These are phyloP conservation scores for Scomber colias DNA, from an alignment of 2,113 vertebrate genomes.

Conservation along the genomic window DNA sequence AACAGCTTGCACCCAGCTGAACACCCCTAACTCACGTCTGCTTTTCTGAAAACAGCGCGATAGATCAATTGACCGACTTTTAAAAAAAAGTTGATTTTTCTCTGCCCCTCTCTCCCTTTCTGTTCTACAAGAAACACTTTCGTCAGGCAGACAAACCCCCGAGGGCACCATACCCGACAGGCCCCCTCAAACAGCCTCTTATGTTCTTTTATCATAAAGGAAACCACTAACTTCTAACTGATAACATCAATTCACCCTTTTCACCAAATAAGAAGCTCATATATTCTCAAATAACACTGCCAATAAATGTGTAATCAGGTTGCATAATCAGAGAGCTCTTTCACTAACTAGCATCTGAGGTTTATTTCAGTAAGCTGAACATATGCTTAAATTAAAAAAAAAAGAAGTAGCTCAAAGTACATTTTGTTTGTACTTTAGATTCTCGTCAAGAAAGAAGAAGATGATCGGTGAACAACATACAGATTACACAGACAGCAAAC, in stretches of 20 bases:
- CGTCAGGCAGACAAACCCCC: slow-evolving; percentile 18
- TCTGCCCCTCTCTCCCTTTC: slow-evolving; percentile 20
- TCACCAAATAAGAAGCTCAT: not conserved
- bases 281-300: slow-evolving; percentile 2
- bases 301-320: not conserved
- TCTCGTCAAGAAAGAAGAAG: slow-evolving; percentile 6
- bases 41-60: slow-evolving; percentile 48
- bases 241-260: not conserved
- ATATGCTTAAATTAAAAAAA: not conserved
- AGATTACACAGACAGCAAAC: not conserved
- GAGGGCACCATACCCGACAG: slow-evolving; percentile 20
- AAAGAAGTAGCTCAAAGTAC: not conserved
- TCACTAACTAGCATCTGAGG: not conserved
- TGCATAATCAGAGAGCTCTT: slow-evolving; percentile 9
- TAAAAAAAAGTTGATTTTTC: slow-evolving; percentile 14
- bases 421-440: not conserved
- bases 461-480: slow-evolving; percentile 1
- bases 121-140: slow-evolving; percentile 37
- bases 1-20: slow-evolving; percentile 57
- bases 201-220: slow-evolving; percentile 25
- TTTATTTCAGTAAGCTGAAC: not conserved
- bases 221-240: slow-evolving; percentile 19
- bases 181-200: slow-evolving; percentile 18
- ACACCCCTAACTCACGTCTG: slow-evolving; percentile 27
- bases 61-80: slow-evolving; percentile 53